These are phyloP conservation scores for Dendrocincla fuliginosa DNA, from an alignment of 2,797 vertebrate species.

Conservation along the genomic window DNA sequence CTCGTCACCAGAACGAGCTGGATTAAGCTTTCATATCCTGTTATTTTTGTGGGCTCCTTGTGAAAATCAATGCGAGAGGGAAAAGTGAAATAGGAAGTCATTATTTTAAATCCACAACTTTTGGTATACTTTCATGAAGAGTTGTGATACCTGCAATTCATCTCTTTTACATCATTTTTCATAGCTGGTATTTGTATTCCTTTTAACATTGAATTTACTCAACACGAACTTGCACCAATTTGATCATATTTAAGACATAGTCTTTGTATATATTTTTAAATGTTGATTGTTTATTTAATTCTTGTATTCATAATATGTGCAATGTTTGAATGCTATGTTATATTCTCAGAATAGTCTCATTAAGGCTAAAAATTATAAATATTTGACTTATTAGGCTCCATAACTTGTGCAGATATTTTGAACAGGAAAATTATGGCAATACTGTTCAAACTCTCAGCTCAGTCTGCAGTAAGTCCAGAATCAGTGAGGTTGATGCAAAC, in stretches of 20 bases:
- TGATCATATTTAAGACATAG: neutral
- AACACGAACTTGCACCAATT: neutral
- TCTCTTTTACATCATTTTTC: neutral
- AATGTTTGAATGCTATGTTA: neutral
- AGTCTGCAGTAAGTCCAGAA: neutral
- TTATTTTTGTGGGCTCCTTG: neutral
- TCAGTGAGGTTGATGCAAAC: neutral
- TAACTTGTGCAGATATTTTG: neutral
- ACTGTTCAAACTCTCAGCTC: neutral
- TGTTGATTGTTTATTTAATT: neutral
- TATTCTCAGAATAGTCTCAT: neutral
- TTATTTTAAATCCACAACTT: neutral
- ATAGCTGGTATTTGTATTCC: neutral
- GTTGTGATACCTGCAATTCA: neutral
- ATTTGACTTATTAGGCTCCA: neutral
- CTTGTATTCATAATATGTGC: neutral
- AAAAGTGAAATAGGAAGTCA: neutral
- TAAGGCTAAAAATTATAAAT: neutral
- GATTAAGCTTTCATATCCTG: neutral
- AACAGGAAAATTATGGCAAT: neutral
- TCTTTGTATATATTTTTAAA: neutral
- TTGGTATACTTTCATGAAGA: neutral
- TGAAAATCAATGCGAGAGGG: neutral
- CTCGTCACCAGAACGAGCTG: neutral
- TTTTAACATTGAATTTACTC: neutral